Conservation (phyloP, 53 echinoderm and acorn worm species). For the Astropecten irregularis region DNA sequence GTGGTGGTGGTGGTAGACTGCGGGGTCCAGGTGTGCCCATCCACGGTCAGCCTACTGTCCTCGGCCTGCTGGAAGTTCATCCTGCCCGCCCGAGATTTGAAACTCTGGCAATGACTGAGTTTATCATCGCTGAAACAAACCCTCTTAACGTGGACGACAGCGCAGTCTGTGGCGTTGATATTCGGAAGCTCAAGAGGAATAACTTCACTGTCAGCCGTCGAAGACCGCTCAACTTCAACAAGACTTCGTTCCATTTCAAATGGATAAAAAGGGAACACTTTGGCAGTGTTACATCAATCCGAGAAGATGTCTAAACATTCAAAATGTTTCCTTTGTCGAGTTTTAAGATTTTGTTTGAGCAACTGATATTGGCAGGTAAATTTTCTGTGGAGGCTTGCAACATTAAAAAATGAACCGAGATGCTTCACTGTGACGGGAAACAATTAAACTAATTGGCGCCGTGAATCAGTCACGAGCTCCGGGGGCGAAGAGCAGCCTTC, state of each 20-base stretch:
- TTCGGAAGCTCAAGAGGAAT: conserved; percentile 23
- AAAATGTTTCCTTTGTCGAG: no score
- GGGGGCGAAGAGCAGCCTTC: no score
- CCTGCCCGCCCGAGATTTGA: neutral
- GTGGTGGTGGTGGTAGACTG: neutral
- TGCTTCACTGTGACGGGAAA: no score
- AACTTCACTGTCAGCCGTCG: neutral
- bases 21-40: neutral
- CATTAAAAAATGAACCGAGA: no score
- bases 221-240: neutral
- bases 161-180: neutral
- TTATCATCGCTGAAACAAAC: neutral
- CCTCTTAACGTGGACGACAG: neutral
- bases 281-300: no score
- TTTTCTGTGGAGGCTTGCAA: no score
- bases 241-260: conserved; percentile 25
- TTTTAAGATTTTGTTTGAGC: no score
- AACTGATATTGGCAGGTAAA: no score
- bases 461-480: no score
- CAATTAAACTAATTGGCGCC: no score
- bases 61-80: neutral
- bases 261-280: no score
- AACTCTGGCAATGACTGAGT: neutral
- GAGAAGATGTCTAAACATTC: no score
- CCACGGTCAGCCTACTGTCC: neutral